Evolutionary conservation across 2,113 vertebrate species (phyloP).

Genomic region (Platanista minor): DNA sequence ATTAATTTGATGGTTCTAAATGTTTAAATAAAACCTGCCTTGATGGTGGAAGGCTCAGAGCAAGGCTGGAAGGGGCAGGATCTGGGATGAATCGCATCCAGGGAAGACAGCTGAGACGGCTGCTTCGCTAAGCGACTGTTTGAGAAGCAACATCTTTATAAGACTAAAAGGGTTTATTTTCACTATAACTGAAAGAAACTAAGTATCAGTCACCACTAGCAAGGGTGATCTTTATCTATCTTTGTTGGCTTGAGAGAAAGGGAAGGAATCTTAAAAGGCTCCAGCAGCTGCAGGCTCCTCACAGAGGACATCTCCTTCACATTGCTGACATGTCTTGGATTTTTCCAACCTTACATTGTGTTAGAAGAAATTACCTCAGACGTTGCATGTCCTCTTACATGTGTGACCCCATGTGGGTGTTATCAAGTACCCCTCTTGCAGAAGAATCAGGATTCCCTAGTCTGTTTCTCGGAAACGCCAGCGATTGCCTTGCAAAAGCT

Average conservation of each 20-base stretch:
- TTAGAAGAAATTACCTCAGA: conserved; percentile 67
- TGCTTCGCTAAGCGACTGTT: conserved; percentile 50
- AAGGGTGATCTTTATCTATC: conserved; percentile 81
- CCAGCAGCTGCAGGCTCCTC: conserved; percentile 74
- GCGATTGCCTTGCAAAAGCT: background rate
- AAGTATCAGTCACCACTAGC: conserved; percentile 79
- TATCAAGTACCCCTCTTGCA: conserved; percentile 52
- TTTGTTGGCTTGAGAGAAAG: conserved; percentile 70
- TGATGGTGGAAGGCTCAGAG: conserved; percentile 61
- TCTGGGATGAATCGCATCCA: conserved; percentile 56
- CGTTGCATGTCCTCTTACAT: conserved; percentile 62
- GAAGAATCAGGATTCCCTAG: conserved; percentile 43
- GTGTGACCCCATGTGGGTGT: conserved; percentile 60
- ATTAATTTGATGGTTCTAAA: conserved; percentile 70
- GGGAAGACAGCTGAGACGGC: conserved; percentile 53
- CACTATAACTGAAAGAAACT: conserved; percentile 78
- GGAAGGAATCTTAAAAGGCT: conserved; percentile 78
- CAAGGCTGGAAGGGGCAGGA: conserved; percentile 54
- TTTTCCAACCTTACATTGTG: conserved; percentile 79
- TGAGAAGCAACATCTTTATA: conserved; percentile 73
- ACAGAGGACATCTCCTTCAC: conserved; percentile 81
- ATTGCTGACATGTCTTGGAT: conserved; percentile 89
- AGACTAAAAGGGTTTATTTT: conserved; percentile 77
- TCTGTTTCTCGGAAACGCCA: background rate
- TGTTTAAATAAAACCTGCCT: conserved; percentile 79